Percentiles rank a stretch among this genome's conserved stretches.
phyloP scores from a whole-genome alignment of 2,888 invertebrate genomes.

The Hypselothyrea guttata region DNA sequence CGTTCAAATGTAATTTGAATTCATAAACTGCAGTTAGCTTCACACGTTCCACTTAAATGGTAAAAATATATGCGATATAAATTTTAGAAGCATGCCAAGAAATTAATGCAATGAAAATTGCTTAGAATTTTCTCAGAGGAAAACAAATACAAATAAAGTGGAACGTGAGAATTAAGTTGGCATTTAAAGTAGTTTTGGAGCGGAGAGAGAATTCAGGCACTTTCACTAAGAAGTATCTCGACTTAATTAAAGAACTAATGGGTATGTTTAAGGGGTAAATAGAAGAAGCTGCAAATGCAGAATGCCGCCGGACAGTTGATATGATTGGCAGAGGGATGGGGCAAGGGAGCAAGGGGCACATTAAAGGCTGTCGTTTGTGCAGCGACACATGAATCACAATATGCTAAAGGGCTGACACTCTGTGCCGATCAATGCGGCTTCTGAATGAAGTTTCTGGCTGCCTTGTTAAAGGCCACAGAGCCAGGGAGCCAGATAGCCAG shows the following conservation, averaged over 20 bases:
- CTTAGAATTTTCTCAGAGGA: constrained; percentile 45
- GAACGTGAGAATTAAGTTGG: constrained; percentile 38
- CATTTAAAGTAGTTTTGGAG: not conserved
- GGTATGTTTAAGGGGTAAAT: too few relatives aligned
- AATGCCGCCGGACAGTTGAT: constrained; percentile 51
- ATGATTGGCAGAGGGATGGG: not conserved
- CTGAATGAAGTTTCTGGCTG: constrained; percentile 70
- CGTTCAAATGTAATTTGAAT: not conserved
- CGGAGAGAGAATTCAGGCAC: constrained; percentile 15
- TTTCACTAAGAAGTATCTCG: constrained; percentile 30
- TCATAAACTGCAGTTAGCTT: constrained; percentile 4
- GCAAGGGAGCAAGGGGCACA: constrained; percentile 13
- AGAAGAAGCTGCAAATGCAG: constrained; percentile 23
- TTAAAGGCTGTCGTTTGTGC: constrained; percentile 56
- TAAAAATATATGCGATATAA: constrained; percentile 5
- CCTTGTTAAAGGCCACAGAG: constrained; percentile 52
- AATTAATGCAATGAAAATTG: constrained; percentile 27
- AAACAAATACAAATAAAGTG: constrained; percentile 41
- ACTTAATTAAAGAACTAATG: not conserved
- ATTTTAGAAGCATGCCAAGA: constrained; percentile 3
- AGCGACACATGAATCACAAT: constrained; percentile 80
- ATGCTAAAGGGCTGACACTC: constrained; percentile 81
- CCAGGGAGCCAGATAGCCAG: constrained; percentile 19
- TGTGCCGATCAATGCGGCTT: constrained; percentile 79
- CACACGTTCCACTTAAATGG: constrained; percentile 45